These are phyloP conservation scores for Rhamphomyia laevipes DNA, from an alignment of 2,888 invertebrate species.

Conservation along the genomic window DNA sequence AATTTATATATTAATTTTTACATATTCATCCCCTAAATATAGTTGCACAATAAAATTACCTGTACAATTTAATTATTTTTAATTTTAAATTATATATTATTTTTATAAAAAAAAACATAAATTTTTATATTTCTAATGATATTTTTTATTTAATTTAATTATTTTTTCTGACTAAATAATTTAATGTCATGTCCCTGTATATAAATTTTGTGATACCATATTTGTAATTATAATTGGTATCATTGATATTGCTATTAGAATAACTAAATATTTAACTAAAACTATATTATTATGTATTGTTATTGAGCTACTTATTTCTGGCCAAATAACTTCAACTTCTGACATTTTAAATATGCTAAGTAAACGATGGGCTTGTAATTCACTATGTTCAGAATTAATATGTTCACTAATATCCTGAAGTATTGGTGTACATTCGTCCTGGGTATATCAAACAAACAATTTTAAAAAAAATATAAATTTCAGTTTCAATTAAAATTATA, in stretches of 20 bases:
- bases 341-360: conserved; percentile 88
- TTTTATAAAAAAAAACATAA: not conserved
- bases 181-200: conserved; percentile 13
- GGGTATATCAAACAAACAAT: conserved; percentile 26
- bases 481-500: too few species aligned
- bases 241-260: conserved; percentile 1
- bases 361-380: conserved; percentile 74
- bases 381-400: conserved; percentile 74
- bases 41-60: not conserved
- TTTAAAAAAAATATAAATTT: too few species aligned
- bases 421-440: conserved; percentile 77
- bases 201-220: conserved; percentile 3
- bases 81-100: not conserved
- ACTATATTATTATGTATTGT: conserved; percentile 4
- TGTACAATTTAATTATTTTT: not conserved
- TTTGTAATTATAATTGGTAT: conserved; percentile 6
- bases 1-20: too few species aligned
- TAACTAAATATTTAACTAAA: not conserved
- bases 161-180: not conserved
- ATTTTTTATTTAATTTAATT: not conserved
- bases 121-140: not conserved
- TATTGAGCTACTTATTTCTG: conserved; percentile 35
- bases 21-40: too few species aligned
- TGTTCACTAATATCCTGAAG: conserved; percentile 70
- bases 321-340: conserved; percentile 77